These are phyloP conservation scores for Amiota minor DNA, from an alignment of 2,888 invertebrate species.

Conservation along the genomic window DNA sequence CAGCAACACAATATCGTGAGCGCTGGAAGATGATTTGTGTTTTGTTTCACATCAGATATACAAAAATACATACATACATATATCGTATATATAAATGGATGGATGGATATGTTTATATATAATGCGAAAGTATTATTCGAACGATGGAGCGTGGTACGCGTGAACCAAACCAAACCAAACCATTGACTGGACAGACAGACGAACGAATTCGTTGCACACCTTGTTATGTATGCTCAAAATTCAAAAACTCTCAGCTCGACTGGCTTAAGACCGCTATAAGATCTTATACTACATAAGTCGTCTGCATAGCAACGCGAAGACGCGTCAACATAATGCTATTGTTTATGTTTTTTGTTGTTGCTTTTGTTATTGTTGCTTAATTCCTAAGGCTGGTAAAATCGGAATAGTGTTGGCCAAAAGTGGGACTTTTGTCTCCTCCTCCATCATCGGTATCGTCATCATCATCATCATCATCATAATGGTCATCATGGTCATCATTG, in stretches of 20 bases:
- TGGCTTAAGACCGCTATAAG: background rate
- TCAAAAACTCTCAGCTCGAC: background rate
- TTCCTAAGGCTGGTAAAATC: background rate
- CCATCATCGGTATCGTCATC: background rate
- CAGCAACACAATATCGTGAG: conserved; percentile 66
- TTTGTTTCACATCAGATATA: conserved; percentile 32
- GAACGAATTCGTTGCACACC: conserved; percentile 10
- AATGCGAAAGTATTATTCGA: conserved; percentile 1
- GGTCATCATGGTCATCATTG: conserved; percentile 10
- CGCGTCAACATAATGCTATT: background rate
- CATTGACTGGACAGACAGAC: background rate
- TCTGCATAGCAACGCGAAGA: conserved; percentile 5
- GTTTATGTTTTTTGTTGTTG: background rate
- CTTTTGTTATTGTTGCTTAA: too few species aligned
- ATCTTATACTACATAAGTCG: background rate
- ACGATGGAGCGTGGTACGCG: conserved; percentile 12
- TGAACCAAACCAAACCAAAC: too few species aligned
- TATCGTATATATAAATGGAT: too few species aligned
- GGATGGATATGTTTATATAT: too few species aligned
- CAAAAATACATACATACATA: too few species aligned
- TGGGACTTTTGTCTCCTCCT: conserved; percentile 5
- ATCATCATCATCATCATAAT: background rate
- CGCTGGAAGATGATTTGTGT: conserved; percentile 71
- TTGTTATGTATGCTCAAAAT: conserved; percentile 9
- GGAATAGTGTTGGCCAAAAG: background rate